phyloP scores from a whole-genome alignment of 2,797 vertebrate genomes.

The Chrosomus eos region DNA sequence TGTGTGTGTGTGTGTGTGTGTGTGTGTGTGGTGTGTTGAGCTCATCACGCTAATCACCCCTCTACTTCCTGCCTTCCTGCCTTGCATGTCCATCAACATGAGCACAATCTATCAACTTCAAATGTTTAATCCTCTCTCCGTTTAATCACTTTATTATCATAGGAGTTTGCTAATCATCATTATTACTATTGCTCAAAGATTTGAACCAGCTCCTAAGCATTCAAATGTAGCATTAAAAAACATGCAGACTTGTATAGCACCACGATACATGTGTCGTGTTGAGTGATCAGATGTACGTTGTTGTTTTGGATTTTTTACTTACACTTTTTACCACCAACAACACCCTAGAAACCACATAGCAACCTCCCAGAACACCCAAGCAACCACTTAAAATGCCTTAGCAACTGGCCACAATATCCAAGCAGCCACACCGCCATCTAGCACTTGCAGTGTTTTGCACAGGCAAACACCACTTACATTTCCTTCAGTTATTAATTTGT shows the following conservation, averaged over 20 bases:
- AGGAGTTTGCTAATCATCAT: background rate
- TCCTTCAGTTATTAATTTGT: background rate
- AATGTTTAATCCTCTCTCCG: slow-evolving; percentile 58
- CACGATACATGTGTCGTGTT: too few relatives aligned
- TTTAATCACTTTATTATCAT: background rate
- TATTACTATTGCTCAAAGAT: background rate
- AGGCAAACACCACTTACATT: background rate
- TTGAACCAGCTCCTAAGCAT: background rate
- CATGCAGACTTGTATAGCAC: background rate
- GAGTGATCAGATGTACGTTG: too few relatives aligned
- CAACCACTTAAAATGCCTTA: background rate
- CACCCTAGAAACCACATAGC: background rate
- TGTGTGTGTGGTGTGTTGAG: slow-evolving; percentile 49
- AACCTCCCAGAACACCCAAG: background rate
- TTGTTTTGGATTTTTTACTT: background rate
- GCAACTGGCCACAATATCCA: background rate
- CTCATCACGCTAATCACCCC: slow-evolving; percentile 77
- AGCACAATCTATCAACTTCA: slow-evolving; percentile 61
- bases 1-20: slow-evolving; percentile 48
- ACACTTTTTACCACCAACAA: background rate
- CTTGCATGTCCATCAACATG: slow-evolving; percentile 74
- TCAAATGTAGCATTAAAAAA: background rate
- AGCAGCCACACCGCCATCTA: background rate
- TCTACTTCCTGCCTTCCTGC: slow-evolving; percentile 70
- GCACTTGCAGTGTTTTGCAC: background rate